Evolutionary conservation across 2,113 vertebrate species (phyloP), one percentile per base, ranked within the genome.

Genomic region (Pygoscelis adeliae): DNA sequence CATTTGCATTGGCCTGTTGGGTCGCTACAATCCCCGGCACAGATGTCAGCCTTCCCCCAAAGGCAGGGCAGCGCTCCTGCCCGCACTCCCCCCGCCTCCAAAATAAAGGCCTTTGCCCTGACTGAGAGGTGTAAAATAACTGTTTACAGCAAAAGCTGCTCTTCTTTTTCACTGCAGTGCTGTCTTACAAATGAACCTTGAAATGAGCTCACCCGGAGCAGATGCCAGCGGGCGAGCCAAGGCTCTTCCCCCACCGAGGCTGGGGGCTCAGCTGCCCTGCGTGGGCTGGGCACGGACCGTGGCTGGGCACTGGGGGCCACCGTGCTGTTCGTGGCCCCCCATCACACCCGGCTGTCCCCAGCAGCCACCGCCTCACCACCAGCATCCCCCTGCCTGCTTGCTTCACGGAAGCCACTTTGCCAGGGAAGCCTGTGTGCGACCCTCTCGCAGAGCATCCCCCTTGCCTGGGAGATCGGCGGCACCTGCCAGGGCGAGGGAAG

Each of bases 21-120:
- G 53, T 82, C 80, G 62, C 85, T 74, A 78, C 94, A 96, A 83
- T 89, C 87, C 76, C 46, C 27, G 0, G 92, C 96, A 94, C 96
- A 97, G 97, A 98, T 98, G 97, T 97, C 97, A 91, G 87, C 87
- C 86, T 92, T 87, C 79, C 66, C 67, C 84, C 73, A 61, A 19
- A 94, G 81, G 81, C 83, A 34, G 79, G 72, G 71, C 82, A 55
- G 86, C 91, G 55, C 70, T 86, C 79, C 84, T 1, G 26, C 94
- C 81, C 2, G 11, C 62, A 12, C 29, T 21, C 30, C 40, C 56
- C 66, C 34, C 34, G 27, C 87, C 92, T 93, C 61, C 21, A 11
- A 86, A 89, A 94, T 55, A 93, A 96, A 96, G 90, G 71, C 77
- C 67, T 92, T 55, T 79, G 88, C 93, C 62, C 89, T 95, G 80